phyloP scores from a whole-genome alignment of 2,888 invertebrate species.

The Cheilosia grossa region DNA sequence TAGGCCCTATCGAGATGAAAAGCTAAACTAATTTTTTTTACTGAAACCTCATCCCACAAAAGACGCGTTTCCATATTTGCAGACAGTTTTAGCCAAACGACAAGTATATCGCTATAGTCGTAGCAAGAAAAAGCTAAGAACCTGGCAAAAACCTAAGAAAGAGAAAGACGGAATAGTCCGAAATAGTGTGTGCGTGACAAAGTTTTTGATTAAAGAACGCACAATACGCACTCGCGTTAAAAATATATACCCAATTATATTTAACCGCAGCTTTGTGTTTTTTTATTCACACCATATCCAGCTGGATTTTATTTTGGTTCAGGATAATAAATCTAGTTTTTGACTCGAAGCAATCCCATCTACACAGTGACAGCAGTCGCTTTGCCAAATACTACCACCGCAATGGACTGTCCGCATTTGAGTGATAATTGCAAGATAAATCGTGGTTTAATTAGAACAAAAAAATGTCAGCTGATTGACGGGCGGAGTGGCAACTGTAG shows the following conservation, averaged over 20 bases:
- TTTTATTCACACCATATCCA: constrained; percentile 66
- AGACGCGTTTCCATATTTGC: constrained; percentile 18
- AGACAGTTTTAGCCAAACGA: background rate
- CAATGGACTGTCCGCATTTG: constrained; percentile 89
- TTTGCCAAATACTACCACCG: constrained; percentile 69
- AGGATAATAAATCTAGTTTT: background rate
- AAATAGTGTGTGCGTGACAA: constrained; percentile 60
- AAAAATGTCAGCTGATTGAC: constrained; percentile 85
- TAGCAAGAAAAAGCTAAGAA: constrained; percentile 43
- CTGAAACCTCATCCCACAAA: constrained; percentile 16
- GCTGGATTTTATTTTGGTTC: background rate
- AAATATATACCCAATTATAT: constrained; percentile 47
- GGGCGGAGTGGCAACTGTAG: constrained; percentile 79
- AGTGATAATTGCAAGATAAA: constrained; percentile 87
- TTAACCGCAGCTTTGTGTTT: constrained; percentile 36
- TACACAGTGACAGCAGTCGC: background rate
- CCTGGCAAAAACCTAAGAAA: constrained; percentile 65
- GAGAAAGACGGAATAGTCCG: constrained; percentile 37
- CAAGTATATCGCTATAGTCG: constrained; percentile 32
- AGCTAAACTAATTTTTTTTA: constrained; percentile 13
- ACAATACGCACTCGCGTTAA: constrained; percentile 49
- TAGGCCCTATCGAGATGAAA: constrained; percentile 14
- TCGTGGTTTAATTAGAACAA: constrained; percentile 83
- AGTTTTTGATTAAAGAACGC: constrained; percentile 55
- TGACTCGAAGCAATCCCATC: background rate